Conservation (phyloP, 2,797 vertebrate genomes). For the Pseudochirops cupreus region DNA sequence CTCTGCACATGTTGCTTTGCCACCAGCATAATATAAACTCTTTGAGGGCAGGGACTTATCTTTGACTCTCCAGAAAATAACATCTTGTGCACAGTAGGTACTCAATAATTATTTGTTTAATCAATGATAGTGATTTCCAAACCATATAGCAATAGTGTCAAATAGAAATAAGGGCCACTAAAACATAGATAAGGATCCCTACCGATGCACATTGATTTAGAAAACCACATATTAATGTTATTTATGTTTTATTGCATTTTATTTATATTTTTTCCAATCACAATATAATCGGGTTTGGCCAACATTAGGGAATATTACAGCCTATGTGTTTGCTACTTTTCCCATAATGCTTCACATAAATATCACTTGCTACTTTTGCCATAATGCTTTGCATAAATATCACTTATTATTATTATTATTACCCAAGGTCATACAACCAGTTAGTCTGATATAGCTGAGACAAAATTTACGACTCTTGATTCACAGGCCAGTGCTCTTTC, state of each 20-base stretch:
- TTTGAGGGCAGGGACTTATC: background rate
- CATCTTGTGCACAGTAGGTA: background rate
- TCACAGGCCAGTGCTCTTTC: background rate
- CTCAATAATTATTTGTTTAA: background rate
- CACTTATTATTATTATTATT: background rate
- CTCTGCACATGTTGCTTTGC: background rate
- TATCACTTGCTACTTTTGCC: background rate
- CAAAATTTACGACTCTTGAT: background rate
- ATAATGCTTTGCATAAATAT: background rate
- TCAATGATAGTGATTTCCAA: background rate
- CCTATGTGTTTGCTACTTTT: background rate
- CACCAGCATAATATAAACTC: background rate
- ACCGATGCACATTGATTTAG: background rate
- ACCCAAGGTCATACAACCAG: background rate
- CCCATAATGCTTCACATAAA: background rate
- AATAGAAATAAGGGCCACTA: background rate
- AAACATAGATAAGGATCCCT: background rate
- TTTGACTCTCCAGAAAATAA: background rate
- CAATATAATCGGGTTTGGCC: background rate
- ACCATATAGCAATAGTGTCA: background rate
- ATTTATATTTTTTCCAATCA: background rate
- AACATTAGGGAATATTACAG: background rate
- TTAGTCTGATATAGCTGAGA: background rate
- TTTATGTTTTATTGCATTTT: background rate
- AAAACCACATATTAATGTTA: background rate